phyloP scores from a whole-genome alignment of 2,113 vertebrate genomes.

The Rhizomys pruinosus region DNA sequence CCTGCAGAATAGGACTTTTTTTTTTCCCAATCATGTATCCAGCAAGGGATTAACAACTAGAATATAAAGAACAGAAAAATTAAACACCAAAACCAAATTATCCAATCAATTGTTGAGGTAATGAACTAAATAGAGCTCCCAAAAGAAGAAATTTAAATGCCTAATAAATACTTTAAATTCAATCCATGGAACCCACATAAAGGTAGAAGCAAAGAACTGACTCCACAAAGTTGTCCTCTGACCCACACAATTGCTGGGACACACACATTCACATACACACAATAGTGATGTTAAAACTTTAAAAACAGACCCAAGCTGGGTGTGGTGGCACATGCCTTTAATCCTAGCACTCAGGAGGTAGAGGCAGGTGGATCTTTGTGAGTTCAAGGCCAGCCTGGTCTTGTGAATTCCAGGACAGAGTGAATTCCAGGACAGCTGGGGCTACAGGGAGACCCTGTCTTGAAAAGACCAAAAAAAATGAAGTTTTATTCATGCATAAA shows the following conservation, averaged over 20 bases:
- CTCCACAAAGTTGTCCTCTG: not conserved
- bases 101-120: not conserved
- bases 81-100: not conserved
- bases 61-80: not conserved
- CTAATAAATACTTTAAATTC: not conserved
- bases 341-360: no score
- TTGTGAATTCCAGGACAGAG: no score
- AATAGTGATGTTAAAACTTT: not conserved
- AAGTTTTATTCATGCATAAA: not conserved
- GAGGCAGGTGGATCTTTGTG: no score
- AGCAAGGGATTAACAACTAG: not conserved
- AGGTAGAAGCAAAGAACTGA: not conserved
- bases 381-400: no score
- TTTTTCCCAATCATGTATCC: no score
- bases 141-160: not conserved
- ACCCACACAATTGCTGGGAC: not conserved
- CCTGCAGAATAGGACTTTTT: not conserved
- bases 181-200: not conserved
- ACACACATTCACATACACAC: not conserved
- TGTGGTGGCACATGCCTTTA: no score
- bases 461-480: no score
- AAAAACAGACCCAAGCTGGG: not conserved
- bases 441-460: no score
- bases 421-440: no score
- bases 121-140: not conserved